These are phyloP conservation scores for Calonectris borealis DNA, from an alignment of 2,113 vertebrate species.

Conservation along the genomic window DNA sequence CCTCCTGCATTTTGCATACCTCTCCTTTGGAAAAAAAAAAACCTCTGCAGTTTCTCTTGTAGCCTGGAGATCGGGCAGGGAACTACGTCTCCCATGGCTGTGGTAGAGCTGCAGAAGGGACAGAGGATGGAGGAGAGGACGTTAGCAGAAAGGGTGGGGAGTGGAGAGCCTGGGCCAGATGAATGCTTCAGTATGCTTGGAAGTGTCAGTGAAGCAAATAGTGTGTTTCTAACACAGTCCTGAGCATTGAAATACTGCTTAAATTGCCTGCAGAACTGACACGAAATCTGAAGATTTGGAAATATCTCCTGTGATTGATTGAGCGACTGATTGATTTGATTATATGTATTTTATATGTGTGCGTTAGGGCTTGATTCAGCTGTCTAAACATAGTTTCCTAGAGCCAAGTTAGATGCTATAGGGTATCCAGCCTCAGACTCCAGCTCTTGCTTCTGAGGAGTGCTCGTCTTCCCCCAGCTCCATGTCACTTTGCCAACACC, in stretches of 20 bases:
- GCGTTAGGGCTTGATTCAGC: background rate
- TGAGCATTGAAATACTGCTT: constrained; percentile 11
- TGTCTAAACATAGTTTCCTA: constrained; percentile 28
- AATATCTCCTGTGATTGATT: constrained; percentile 41
- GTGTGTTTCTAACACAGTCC: constrained; percentile 32
- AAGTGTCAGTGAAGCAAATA: constrained; percentile 25
- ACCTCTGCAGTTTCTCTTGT: background rate
- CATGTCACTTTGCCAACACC: background rate
- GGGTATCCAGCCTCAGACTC: background rate
- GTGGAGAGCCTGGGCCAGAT: background rate
- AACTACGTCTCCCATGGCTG: background rate
- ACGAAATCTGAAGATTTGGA: constrained; percentile 47
- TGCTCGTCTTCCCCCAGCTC: background rate
- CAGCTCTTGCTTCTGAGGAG: background rate
- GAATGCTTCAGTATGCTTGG: constrained; percentile 25
- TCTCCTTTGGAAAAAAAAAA: background rate
- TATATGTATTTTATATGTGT: background rate
- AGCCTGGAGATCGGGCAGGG: background rate
- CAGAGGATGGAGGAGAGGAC: background rate
- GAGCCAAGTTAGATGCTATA: background rate
- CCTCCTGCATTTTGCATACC: background rate
- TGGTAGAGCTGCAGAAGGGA: background rate
- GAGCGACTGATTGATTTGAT: constrained; percentile 56
- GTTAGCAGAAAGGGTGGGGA: constrained; percentile 27
- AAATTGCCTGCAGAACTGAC: constrained; percentile 43